Conservation (phyloP, 1,140 invertebrate species). For the Tribolium madens region DNA sequence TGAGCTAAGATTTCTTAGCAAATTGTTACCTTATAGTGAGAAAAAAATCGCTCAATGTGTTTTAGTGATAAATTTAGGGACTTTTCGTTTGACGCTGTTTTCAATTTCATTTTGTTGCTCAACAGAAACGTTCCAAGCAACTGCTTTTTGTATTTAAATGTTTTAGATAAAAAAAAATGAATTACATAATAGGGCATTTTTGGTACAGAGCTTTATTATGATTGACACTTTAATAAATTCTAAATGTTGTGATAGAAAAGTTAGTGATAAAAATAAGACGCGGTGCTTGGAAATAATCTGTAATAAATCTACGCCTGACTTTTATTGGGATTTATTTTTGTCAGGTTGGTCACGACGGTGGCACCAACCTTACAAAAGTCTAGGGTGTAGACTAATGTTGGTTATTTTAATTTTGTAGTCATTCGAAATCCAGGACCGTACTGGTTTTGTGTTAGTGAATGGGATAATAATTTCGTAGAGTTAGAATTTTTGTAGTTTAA, state of each 20-base stretch:
- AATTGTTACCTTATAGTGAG: slow-evolving; percentile 55
- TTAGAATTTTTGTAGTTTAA: slow-evolving; percentile 46
- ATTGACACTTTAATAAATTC: slow-evolving; percentile 48
- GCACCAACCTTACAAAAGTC: too few species aligned
- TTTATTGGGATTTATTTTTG: too few species aligned
- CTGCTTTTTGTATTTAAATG: slow-evolving; percentile 36
- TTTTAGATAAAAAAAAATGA: background rate
- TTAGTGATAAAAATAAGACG: slow-evolving; percentile 50
- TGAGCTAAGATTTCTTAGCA: slow-evolving; percentile 54
- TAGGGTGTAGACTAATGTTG: too few species aligned
- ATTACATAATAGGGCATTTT: slow-evolving; percentile 6
- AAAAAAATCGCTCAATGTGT: slow-evolving; percentile 57
- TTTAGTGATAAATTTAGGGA: slow-evolving; percentile 49
- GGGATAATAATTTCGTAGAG: slow-evolving; percentile 24
- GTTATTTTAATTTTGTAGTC: too few species aligned
- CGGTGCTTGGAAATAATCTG: slow-evolving; percentile 47
- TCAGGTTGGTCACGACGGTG: too few species aligned
- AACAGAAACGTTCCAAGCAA: slow-evolving; percentile 35
- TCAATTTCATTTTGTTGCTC: background rate
- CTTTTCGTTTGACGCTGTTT: background rate
- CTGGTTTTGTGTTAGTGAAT: slow-evolving; percentile 6
- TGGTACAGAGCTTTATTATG: slow-evolving; percentile 37
- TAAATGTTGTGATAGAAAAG: slow-evolving; percentile 60
- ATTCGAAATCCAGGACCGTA: background rate
- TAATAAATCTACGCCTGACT: too few species aligned